Conservation (phyloP, 1,140 invertebrate species). For the Heliconius congener region DNA sequence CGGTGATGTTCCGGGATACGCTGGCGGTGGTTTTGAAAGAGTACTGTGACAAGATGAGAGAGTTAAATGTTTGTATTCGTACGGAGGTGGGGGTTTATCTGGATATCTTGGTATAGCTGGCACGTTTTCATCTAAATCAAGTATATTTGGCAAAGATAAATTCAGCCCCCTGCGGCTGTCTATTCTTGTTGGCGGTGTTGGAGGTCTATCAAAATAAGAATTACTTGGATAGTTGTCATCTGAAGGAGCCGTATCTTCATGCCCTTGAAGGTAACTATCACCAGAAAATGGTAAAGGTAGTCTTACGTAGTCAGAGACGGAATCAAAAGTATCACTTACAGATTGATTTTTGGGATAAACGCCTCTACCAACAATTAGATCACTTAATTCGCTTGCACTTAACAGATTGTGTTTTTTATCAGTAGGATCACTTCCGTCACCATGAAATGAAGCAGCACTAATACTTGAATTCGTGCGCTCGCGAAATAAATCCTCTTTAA, state of each 20-base stretch:
- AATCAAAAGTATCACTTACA: constrained; percentile 91
- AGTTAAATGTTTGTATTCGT: constrained; percentile 75
- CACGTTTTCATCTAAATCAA: constrained; percentile 57
- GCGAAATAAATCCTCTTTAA: constrained; percentile 78
- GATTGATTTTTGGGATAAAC: constrained; percentile 90
- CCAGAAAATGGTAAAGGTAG: constrained; percentile 86
- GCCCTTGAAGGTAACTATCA: constrained; percentile 81
- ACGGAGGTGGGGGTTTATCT: constrained; percentile 73
- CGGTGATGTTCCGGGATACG: constrained; percentile 57
- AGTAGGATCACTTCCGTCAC: constrained; percentile 92
- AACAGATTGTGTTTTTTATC: constrained; percentile 88
- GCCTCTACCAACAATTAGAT: constrained; percentile 89
- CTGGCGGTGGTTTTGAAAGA: constrained; percentile 62
- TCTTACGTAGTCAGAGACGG: constrained; percentile 93
- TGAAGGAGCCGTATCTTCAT: constrained; percentile 79
- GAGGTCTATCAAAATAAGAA: constrained; percentile 80
- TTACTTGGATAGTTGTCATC: constrained; percentile 79
- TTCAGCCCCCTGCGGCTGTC: constrained; percentile 83
- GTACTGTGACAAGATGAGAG: constrained; percentile 46
- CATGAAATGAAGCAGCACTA: constrained; percentile 89
- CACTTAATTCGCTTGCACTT: constrained; percentile 90
- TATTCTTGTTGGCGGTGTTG: constrained; percentile 84
- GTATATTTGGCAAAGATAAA: constrained; percentile 73
- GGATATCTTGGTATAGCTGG: constrained; percentile 47
- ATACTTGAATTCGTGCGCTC: constrained; percentile 88